Evolutionary conservation across 2,113 vertebrate genomes (phyloP).

Genomic region (Seriola rivoliana): DNA sequence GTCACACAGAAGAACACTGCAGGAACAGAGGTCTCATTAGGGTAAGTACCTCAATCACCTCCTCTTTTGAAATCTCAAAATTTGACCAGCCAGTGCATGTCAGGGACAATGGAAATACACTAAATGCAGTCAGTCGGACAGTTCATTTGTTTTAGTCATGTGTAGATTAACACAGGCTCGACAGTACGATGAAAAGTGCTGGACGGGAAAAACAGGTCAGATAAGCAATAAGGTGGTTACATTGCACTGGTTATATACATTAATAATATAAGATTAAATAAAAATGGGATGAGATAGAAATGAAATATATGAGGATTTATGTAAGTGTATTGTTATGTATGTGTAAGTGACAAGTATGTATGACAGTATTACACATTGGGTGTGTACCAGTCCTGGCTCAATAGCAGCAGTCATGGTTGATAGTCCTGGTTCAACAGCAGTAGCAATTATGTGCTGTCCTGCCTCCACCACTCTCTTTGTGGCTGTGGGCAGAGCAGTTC

Average conservation of each 20-base stretch:
- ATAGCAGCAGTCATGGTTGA: too few relatives aligned
- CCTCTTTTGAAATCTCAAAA: conserved; percentile 37
- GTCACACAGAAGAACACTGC: conserved; percentile 77
- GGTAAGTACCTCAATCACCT: conserved; percentile 76
- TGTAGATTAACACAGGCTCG: neutral
- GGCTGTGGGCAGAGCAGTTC: too few relatives aligned
- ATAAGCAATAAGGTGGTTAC: neutral
- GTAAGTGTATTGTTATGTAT: too few relatives aligned
- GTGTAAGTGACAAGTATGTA: too few relatives aligned
- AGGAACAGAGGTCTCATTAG: conserved; percentile 80
- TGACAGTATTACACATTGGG: too few relatives aligned
- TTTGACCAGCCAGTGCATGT: conserved; percentile 8
- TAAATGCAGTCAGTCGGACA: neutral
- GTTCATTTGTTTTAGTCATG: neutral
- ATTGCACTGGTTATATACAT: neutral
- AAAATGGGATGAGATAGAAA: too few relatives aligned
- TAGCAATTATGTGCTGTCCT: too few relatives aligned
- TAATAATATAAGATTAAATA: too few relatives aligned
- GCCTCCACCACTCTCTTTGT: too few relatives aligned
- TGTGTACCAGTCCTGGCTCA: too few relatives aligned
- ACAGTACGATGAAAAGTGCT: neutral
- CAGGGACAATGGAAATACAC: neutral
- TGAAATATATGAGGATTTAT: too few relatives aligned
- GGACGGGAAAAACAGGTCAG: neutral
- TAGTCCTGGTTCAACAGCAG: too few relatives aligned